phyloP scores from a whole-genome alignment of 1,140 invertebrate genomes.

The Zaprionus ornatus region DNA sequence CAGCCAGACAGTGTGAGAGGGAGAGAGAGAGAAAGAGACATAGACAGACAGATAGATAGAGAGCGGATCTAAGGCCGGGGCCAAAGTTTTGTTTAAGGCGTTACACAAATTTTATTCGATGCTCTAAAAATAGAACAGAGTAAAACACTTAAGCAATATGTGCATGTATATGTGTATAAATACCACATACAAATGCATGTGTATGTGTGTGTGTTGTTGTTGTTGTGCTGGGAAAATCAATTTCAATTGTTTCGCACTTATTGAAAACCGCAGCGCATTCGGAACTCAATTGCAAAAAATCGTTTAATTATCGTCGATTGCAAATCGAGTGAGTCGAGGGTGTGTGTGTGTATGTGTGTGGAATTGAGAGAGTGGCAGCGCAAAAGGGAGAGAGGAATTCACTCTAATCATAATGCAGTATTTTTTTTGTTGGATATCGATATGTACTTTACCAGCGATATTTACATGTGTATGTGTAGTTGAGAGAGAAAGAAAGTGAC shows the following conservation, averaged over 20 bases:
- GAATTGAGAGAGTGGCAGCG: neutral
- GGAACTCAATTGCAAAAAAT: slow-evolving; percentile 76
- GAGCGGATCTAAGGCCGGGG: slow-evolving; percentile 45
- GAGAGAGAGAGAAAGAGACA: slow-evolving; percentile 1
- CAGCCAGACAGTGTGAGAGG: slow-evolving; percentile 3
- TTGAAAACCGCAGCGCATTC: slow-evolving; percentile 49
- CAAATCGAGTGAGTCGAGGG: slow-evolving; percentile 16
- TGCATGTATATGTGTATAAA: neutral
- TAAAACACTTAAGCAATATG: slow-evolving; percentile 20
- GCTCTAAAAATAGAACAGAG: slow-evolving; percentile 40
- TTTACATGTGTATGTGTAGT: too few relatives aligned
- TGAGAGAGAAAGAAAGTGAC: too few relatives aligned
- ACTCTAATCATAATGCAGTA: neutral
- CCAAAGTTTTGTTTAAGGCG: slow-evolving; percentile 72
- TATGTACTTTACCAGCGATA: neutral
- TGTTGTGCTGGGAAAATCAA: slow-evolving; percentile 59
- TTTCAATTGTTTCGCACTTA: slow-evolving; percentile 74
- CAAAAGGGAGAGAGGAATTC: neutral
- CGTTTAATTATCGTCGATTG: slow-evolving; percentile 75
- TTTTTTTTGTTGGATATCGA: neutral
- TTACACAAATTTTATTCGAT: slow-evolving; percentile 49
- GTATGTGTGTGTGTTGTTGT: slow-evolving; percentile 15
- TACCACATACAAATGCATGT: slow-evolving; percentile 1
- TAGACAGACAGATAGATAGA: slow-evolving; percentile 8
- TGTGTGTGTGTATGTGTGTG: neutral